Percentiles rank a stretch among this genome's conserved stretches.
These are phyloP conservation scores for Pecten maximus DNA, from an alignment of 2,888 invertebrate species.

Conservation along the genomic window DNA sequence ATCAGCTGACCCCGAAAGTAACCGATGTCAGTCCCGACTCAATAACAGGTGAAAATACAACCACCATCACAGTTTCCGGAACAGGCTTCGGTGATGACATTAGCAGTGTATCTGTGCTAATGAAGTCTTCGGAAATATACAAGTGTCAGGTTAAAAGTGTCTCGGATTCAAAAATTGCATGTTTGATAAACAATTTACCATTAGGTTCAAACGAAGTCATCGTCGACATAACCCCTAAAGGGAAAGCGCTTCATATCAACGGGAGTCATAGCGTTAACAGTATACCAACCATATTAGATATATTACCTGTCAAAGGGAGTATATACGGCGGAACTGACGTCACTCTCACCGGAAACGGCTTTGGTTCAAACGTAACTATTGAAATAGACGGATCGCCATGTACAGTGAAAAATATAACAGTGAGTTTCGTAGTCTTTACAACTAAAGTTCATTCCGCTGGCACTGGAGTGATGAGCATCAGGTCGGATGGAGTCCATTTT, in stretches of 20 bases:
- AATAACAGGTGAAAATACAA: neutral
- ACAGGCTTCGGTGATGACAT: neutral
- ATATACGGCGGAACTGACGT: neutral
- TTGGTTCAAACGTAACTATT: neutral
- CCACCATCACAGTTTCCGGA: neutral
- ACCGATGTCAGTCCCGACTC: neutral
- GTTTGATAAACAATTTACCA: neutral
- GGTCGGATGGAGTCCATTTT: neutral
- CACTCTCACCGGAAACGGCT: neutral
- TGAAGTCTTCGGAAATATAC: neutral
- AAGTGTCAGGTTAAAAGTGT: neutral
- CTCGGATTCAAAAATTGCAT: neutral
- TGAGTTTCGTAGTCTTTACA: neutral
- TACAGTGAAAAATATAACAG: neutral
- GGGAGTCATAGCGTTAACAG: neutral
- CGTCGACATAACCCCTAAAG: neutral
- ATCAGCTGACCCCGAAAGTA: neutral
- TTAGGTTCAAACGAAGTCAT: neutral
- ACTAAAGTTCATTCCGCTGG: neutral
- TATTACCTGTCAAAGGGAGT: neutral
- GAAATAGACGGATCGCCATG: neutral
- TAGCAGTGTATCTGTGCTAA: neutral
- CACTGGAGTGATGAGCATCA: neutral
- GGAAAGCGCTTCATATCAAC: neutral
- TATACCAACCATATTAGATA: neutral